Evolutionary conservation across 2,888 invertebrate genomes (phyloP).

Genomic region (Netelia fuscicornis): DNA sequence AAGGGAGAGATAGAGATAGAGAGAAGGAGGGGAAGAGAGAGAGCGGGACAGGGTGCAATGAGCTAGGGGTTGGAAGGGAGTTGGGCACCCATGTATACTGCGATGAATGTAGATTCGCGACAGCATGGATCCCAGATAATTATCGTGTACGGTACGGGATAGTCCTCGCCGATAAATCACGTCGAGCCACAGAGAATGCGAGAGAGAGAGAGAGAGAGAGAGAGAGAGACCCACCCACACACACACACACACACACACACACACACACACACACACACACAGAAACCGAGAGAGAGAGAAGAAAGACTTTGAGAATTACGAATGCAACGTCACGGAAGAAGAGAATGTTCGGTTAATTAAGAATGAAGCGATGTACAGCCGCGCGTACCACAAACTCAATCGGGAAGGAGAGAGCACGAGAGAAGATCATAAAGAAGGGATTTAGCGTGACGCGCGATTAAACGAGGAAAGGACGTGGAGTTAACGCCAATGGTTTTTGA

Average conservation of each 20-base stretch:
- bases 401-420: conserved; percentile 11
- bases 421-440: neutral
- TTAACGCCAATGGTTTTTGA: neutral
- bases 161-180: conserved; percentile 45
- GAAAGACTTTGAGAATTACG: neutral
- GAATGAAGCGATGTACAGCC: conserved; percentile 37
- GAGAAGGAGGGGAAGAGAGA: conserved; percentile 5
- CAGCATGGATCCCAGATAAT: conserved; percentile 63
- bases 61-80: neutral
- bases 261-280: too few relatives aligned
- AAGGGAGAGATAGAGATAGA: too few relatives aligned
- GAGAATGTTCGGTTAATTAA: conserved; percentile 38
- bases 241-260: too few relatives aligned
- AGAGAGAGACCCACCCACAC: neutral
- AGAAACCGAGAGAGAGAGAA: neutral
- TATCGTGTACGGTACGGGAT: conserved; percentile 44
- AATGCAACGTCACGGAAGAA: neutral
- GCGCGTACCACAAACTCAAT: conserved; percentile 29
- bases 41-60: neutral
- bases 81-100: conserved; percentile 29
- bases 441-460: neutral
- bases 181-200: conserved; percentile 21
- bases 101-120: conserved; percentile 53
- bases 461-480: neutral
- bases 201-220: neutral